A percentile compares a stretch with the other conserved stretches of the same genome.
Evolutionary conservation across 2,888 invertebrate genomes (phyloP).

Genomic region (Campopleginae sp.): DNA sequence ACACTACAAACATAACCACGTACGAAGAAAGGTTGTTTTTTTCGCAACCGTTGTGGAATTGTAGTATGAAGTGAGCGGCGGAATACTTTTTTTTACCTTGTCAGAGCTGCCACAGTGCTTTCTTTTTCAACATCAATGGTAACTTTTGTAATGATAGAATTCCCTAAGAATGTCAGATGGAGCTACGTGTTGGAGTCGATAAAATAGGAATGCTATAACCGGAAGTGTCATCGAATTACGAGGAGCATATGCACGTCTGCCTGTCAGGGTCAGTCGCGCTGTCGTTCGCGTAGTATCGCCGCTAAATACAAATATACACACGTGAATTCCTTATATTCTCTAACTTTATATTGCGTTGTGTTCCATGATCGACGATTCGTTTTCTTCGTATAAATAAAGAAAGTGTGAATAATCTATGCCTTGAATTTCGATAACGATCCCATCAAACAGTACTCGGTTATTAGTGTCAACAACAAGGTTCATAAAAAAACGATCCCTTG

Average conservation of each 20-base stretch:
- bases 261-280: too few relatives aligned
- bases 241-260: not conserved
- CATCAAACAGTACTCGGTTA: not conserved
- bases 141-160: not conserved
- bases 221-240: constrained; percentile 5
- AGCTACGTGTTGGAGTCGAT: not conserved
- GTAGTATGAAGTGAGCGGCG: constrained; percentile 52
- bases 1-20: constrained; percentile 56
- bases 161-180: not conserved
- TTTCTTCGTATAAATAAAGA: not conserved
- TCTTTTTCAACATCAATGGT: not conserved
- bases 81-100: constrained; percentile 24
- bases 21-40: constrained; percentile 38
- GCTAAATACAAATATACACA: constrained; percentile 17
- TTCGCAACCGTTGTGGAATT: constrained; percentile 60
- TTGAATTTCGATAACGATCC: not conserved
- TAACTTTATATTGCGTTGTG: not conserved
- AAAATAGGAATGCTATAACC: not conserved
- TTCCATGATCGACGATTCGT: not conserved
- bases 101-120: constrained; percentile 2
- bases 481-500: not conserved
- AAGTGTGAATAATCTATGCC: not conserved
- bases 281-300: too few relatives aligned
- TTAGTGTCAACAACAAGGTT: not conserved
- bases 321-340: not conserved